Conservation (phyloP, 2,113 vertebrate species). For the Salvelinus fontinalis region DNA sequence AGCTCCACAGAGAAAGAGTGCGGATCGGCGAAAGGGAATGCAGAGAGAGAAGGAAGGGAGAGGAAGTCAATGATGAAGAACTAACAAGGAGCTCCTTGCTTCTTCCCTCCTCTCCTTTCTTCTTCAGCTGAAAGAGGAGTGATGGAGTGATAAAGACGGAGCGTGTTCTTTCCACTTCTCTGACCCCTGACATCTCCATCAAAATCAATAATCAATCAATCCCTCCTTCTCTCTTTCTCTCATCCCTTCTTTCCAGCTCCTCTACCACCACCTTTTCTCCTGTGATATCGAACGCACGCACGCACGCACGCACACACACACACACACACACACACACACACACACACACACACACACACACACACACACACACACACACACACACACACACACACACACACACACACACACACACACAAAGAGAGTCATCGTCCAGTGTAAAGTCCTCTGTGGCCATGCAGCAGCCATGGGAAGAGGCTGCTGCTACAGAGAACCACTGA, state of each 20-base stretch:
- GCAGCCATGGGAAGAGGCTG: slow-evolving; percentile 14
- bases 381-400: background rate
- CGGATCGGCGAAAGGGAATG: background rate
- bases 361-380: no score
- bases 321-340: background rate
- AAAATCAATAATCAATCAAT: slow-evolving; percentile 64
- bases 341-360: no score
- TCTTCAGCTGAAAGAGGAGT: slow-evolving; percentile 39
- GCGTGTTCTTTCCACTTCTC: slow-evolving; percentile 48
- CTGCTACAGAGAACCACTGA: slow-evolving; percentile 10
- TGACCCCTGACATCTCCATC: slow-evolving; percentile 45
- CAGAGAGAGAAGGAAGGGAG: slow-evolving; percentile 28
- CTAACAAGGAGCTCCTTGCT: slow-evolving; percentile 22
- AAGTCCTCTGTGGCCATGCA: slow-evolving; percentile 2
- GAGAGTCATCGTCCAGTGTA: background rate
- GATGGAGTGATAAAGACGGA: slow-evolving; percentile 41
- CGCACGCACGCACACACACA: no score
- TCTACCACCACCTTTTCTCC: slow-evolving; percentile 25
- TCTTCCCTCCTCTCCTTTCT: slow-evolving; percentile 23
- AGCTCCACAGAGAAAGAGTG: background rate
- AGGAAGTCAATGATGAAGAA: slow-evolving; percentile 43
- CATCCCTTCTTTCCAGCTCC: slow-evolving; percentile 26
- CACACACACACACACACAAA: background rate
- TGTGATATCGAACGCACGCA: slow-evolving; percentile 31
- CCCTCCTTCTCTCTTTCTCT: slow-evolving; percentile 36